Conservation (phyloP, 2,888 invertebrate species). For the Cataglyphis livida region DNA sequence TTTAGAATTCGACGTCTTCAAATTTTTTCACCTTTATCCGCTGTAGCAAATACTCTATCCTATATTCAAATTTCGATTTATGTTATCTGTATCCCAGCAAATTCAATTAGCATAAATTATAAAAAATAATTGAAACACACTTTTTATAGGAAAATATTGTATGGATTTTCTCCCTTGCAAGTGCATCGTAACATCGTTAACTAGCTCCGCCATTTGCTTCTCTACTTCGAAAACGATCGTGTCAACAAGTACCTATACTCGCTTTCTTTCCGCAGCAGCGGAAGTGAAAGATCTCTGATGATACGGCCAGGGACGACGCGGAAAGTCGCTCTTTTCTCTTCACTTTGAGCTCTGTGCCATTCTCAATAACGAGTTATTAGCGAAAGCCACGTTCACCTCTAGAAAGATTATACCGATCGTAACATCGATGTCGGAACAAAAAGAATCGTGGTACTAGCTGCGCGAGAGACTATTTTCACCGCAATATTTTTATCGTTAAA, state of each 20-base stretch:
- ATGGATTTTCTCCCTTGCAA: not conserved
- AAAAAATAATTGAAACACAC: not conserved
- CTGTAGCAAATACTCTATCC: not conserved
- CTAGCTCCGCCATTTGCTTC: slow-evolving; percentile 48
- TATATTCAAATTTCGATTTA: not conserved
- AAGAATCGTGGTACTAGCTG: not conserved
- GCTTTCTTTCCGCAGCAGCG: slow-evolving; percentile 69
- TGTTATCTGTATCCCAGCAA: not conserved
- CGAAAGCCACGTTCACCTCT: slow-evolving; percentile 47
- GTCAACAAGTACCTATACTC: slow-evolving; percentile 56
- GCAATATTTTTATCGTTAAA: slow-evolving; percentile 7
- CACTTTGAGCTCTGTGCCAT: slow-evolving; percentile 41
- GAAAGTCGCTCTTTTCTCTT: slow-evolving; percentile 61
- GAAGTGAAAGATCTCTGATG: slow-evolving; percentile 70
- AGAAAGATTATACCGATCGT: slow-evolving; percentile 39
- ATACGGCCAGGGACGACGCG: slow-evolving; percentile 49
- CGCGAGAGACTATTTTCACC: slow-evolving; percentile 19
- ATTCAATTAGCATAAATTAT: not conserved
- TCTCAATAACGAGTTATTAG: slow-evolving; percentile 49
- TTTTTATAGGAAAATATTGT: not conserved
- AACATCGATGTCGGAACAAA: not conserved
- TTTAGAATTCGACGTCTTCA: not conserved
- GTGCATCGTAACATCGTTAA: not conserved
- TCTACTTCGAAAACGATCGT: slow-evolving; percentile 52
- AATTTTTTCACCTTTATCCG: not conserved